Evolutionary conservation across 2,888 invertebrate species (phyloP), one percentile per base, ranked within the genome.

Genomic region (Petrolisthes manimaculis): DNA sequence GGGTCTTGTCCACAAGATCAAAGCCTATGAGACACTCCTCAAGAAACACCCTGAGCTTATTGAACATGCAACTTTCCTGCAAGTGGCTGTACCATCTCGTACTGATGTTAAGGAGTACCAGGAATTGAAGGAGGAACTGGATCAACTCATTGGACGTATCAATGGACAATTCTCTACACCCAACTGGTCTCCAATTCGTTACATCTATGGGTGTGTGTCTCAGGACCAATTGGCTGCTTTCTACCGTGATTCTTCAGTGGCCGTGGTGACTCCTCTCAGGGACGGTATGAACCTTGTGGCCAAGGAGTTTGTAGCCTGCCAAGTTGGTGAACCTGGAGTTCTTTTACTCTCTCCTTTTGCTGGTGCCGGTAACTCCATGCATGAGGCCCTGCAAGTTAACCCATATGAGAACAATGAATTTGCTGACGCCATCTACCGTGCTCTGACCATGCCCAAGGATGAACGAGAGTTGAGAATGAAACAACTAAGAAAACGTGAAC

Each of bases 21-120:
- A 96, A 93, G 96, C 97, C 0, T 97, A 97, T 92, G 97, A 97
- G 93, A 95, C 95, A 91, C 93, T 97, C 84, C 93, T 97, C 78
- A 95, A 96, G 91, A 96, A 96, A 92, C 95, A 97, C 93, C 97
- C 97, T 0, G 96, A 97, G 92, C 96, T 97, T 92, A 95, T 95
- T 91, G 97, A 96, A 92, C 96, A 97, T 93, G 94, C 94, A 6
- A 94, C 96, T 18, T 93, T 97, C 91, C 93, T 97, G 3, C 97
- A 97, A 93, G 92, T 93, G 69, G 93, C 93, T 12, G 93, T 93
- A 4, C 93, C 93, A 56, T 93, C 93, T 5, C 91, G 93, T 75
- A 93, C 93, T 6, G 93, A 93, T 91, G 93, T 93, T 9, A 92
- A 92, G 90, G 93, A 93, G 82, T 93, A 93, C 91, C 93, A 93